Percentiles rank a stretch among this genome's conserved stretches.
Evolutionary conservation across 1,140 invertebrate species (phyloP).

Genomic region (Pachypeltis micranthus): DNA sequence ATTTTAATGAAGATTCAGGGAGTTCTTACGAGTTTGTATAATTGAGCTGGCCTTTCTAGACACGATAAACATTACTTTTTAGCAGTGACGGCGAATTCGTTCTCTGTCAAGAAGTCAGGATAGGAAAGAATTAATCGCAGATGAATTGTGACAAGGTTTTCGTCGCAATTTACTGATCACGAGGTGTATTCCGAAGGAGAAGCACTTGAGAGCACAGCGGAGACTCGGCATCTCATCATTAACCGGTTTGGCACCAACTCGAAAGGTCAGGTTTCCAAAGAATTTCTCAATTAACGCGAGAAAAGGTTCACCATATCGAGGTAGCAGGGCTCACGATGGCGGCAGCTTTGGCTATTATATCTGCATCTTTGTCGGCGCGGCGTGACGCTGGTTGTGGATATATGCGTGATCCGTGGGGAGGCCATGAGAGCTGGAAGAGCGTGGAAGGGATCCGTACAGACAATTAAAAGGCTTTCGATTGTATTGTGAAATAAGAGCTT

Average conservation of each 20-base stretch:
- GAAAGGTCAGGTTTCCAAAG: neutral
- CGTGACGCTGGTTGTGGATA: neutral
- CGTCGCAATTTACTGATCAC: too few species aligned
- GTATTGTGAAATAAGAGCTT: neutral
- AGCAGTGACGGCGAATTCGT: too few species aligned
- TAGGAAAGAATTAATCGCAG: too few species aligned
- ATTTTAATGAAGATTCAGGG: too few species aligned
- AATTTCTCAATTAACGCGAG: neutral
- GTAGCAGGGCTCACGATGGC: neutral
- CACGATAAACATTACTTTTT: too few species aligned
- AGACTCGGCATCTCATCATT: neutral
- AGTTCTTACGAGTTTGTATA: too few species aligned
- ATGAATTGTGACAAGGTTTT: too few species aligned
- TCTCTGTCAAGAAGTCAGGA: too few species aligned
- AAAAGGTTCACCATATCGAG: neutral
- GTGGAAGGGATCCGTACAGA: neutral
- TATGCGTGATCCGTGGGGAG: neutral
- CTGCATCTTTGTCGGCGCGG: neutral
- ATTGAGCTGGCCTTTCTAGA: too few species aligned
- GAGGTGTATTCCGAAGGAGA: too few species aligned
- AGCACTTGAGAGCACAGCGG: too few species aligned
- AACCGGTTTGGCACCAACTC: neutral
- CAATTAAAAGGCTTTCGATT: neutral
- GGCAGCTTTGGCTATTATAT: neutral
- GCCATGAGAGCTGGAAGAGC: neutral